These are phyloP conservation scores for Erannis defoliaria DNA, from an alignment of 2,888 invertebrate species.

Conservation along the genomic window DNA sequence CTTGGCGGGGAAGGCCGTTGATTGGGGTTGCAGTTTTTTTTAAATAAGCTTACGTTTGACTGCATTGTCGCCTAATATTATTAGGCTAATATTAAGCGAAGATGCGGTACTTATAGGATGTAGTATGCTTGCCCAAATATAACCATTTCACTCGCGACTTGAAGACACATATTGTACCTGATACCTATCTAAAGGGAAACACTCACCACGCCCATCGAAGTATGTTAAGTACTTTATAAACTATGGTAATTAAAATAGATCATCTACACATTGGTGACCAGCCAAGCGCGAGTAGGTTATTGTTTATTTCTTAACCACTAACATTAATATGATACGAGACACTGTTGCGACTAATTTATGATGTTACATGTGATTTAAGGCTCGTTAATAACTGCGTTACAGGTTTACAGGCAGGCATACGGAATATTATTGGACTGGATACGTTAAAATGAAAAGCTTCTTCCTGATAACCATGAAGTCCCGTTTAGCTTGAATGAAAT, in stretches of 20 bases:
- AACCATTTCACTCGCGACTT: too few relatives aligned
- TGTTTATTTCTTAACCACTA: slow-evolving; percentile 41
- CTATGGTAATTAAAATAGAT: slow-evolving; percentile 25
- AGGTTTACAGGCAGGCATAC: neutral
- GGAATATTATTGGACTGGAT: neutral
- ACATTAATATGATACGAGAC: slow-evolving; percentile 37
- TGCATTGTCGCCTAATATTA: too few relatives aligned
- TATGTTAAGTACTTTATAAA: slow-evolving; percentile 29
- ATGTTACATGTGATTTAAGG: too few relatives aligned
- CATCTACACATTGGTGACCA: slow-evolving; percentile 33
- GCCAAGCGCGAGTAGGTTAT: slow-evolving; percentile 34
- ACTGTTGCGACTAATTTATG: slow-evolving; percentile 35
- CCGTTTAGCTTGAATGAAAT: neutral
- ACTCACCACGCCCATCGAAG: too few relatives aligned
- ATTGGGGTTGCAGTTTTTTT: too few relatives aligned
- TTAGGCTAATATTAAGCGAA: too few relatives aligned
- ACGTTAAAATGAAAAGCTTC: neutral
- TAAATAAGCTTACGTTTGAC: too few relatives aligned
- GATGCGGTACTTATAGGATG: too few relatives aligned
- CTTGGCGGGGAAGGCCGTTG: too few relatives aligned
- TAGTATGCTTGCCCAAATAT: too few relatives aligned
- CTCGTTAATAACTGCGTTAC: slow-evolving; percentile 11
- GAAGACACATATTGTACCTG: too few relatives aligned
- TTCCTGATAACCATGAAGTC: neutral
- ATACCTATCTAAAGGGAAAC: too few relatives aligned